phyloP scores from a whole-genome alignment of 2,113 vertebrate genomes.

The Gnathonemus echidnorhynchus region DNA sequence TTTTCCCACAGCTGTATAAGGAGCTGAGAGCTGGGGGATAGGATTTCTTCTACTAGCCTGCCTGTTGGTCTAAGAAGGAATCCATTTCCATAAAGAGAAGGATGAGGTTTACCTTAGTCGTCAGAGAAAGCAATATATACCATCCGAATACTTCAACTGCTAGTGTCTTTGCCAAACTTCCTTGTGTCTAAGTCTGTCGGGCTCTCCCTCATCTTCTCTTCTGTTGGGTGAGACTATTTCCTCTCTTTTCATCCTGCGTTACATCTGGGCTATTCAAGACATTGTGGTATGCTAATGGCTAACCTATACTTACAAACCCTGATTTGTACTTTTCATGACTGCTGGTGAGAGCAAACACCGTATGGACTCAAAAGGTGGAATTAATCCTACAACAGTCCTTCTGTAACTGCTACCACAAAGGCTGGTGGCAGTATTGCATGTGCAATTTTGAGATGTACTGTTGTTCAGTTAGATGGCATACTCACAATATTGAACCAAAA shows the following conservation, averaged over 20 bases:
- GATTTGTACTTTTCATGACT: neutral
- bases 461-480: neutral
- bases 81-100: conserved; percentile 85
- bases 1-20: conserved; percentile 32
- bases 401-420: neutral
- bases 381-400: neutral
- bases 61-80: conserved; percentile 77
- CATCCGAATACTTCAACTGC: conserved; percentile 53
- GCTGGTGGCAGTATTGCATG: neutral
- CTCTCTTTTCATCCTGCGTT: conserved; percentile 11
- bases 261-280: neutral
- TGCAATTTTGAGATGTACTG: neutral
- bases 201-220: conserved; percentile 43
- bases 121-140: conserved; percentile 80
- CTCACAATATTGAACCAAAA: neutral
- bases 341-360: neutral
- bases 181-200: conserved; percentile 31
- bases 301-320: neutral
- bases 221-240: conserved; percentile 56
- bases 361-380: neutral
- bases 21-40: conserved; percentile 46
- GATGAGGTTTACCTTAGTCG: conserved; percentile 60
- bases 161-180: conserved; percentile 37
- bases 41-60: conserved; percentile 54
- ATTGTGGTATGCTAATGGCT: neutral